phyloP scores from a whole-genome alignment of 2,888 invertebrate genomes.

The Agonum fuliginosum region DNA sequence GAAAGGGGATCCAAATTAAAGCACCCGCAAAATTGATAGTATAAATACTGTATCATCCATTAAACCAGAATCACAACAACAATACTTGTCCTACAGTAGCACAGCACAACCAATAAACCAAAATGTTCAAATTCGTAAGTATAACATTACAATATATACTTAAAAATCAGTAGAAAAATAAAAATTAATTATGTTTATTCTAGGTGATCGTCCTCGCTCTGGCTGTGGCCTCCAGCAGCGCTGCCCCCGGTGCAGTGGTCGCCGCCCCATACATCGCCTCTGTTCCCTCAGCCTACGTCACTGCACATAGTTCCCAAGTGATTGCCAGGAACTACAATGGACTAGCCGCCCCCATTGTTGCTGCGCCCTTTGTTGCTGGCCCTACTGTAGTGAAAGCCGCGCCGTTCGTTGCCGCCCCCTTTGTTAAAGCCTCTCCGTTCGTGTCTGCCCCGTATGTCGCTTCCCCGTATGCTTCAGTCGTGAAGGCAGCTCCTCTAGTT shows the following conservation, averaged over 20 bases:
- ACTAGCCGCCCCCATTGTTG: constrained; percentile 71
- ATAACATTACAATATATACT: neutral
- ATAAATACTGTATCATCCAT: constrained; percentile 20
- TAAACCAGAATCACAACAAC: constrained; percentile 30
- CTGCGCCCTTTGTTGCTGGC: constrained; percentile 63
- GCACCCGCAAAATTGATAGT: neutral
- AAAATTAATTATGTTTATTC: neutral
- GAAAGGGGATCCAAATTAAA: neutral
- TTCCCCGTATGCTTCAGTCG: too few species aligned
- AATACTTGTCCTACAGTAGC: neutral
- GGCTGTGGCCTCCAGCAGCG: constrained; percentile 64
- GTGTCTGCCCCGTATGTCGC: constrained; percentile 29
- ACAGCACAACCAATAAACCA: constrained; percentile 53
- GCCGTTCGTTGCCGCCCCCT: constrained; percentile 68
- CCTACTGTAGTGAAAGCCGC: constrained; percentile 62
- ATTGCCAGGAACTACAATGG: constrained; percentile 79
- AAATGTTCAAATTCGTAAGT: constrained; percentile 66
- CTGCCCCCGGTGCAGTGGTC: constrained; percentile 68
- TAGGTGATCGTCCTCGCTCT: constrained; percentile 44
- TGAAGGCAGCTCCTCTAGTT: too few species aligned
- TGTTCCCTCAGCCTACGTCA: constrained; percentile 73
- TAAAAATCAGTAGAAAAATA: too few species aligned
- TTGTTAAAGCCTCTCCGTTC: constrained; percentile 67
- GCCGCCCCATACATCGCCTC: constrained; percentile 66
- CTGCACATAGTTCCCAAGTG: constrained; percentile 80